phyloP scores from a whole-genome alignment of 2,888 invertebrate genomes.

The Drosophila antonietae region DNA sequence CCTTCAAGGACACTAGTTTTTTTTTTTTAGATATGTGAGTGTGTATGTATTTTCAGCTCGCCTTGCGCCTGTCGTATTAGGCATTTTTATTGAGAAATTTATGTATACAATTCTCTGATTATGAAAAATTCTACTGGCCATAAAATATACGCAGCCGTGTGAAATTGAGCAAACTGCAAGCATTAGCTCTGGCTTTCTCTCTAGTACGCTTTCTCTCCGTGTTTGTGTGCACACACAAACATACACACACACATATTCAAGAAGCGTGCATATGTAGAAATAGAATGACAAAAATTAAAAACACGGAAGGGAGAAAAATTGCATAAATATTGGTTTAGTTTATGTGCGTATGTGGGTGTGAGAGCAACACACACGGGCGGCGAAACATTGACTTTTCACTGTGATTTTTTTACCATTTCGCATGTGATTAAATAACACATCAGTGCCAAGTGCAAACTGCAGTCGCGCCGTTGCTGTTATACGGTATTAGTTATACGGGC shows the following conservation, averaged over 20 bases:
- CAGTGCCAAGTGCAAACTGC: slow-evolving; percentile 64
- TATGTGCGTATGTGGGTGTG: slow-evolving; percentile 27
- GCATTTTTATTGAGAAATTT: slow-evolving; percentile 41
- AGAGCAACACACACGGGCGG: slow-evolving; percentile 23
- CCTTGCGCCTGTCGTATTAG: slow-evolving; percentile 50
- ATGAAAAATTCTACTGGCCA: slow-evolving; percentile 41
- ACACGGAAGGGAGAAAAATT: slow-evolving; percentile 67
- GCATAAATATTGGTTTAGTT: slow-evolving; percentile 58
- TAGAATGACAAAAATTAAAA: slow-evolving; percentile 59
- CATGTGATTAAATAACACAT: slow-evolving; percentile 68
- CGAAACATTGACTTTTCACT: slow-evolving; percentile 68
- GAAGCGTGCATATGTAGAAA: slow-evolving; percentile 29
- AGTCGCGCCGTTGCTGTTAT: slow-evolving; percentile 31
- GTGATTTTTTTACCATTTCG: slow-evolving; percentile 28
- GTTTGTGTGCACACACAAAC: slow-evolving; percentile 15
- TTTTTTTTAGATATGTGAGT: no score
- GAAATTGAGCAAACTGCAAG: slow-evolving; percentile 46
- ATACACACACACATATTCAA: neutral
- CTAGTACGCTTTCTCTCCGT: slow-evolving; percentile 68
- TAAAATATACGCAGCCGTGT: slow-evolving; percentile 31
- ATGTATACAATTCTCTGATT: slow-evolving; percentile 25
- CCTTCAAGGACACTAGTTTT: slow-evolving; percentile 64
- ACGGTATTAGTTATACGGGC: slow-evolving; percentile 20
- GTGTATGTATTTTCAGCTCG: slow-evolving; percentile 25
- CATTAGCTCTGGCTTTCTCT: slow-evolving; percentile 65